A percentile compares a stretch with the other conserved stretches of the same genome.
phyloP scores from a whole-genome alignment of 2,888 invertebrate genomes.

The Thalpophila matura region DNA sequence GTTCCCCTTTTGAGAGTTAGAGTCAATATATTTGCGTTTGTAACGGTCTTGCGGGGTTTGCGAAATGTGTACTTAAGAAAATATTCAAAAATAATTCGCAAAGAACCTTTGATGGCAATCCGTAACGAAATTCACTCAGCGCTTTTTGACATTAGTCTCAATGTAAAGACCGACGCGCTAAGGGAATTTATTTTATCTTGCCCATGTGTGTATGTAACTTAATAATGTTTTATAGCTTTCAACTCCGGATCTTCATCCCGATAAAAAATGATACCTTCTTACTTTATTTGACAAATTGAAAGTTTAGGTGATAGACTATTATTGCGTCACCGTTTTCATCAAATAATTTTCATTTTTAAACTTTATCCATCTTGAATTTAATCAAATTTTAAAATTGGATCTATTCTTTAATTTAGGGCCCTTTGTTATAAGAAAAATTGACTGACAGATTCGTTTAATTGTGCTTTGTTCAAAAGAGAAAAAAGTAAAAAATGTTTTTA shows the following conservation, averaged over 20 bases:
- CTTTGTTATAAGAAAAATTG: not conserved
- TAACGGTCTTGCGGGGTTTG: conserved; percentile 6
- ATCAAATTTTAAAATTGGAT: conserved; percentile 14
- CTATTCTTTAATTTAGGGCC: not conserved
- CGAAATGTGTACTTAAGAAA: conserved; percentile 2
- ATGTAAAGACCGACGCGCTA: not conserved
- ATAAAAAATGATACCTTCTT: conserved; percentile 1
- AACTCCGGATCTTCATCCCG: not conserved
- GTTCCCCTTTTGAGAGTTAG: conserved; percentile 29
- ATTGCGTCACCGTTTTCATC: not conserved
- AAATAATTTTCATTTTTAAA: conserved; percentile 4
- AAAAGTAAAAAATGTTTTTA: too few species aligned
- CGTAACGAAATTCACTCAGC: conserved; percentile 1
- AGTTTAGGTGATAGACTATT: conserved; percentile 8
- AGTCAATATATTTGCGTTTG: conserved; percentile 42
- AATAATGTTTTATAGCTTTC: not conserved
- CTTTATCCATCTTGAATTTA: not conserved
- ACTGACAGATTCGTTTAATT: not conserved
- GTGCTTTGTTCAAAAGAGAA: too few species aligned
- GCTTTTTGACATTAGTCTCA: conserved; percentile 25
- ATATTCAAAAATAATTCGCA: conserved; percentile 16
- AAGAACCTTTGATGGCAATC: not conserved
- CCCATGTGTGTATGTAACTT: not conserved
- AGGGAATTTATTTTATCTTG: not conserved
- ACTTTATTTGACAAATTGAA: conserved; percentile 20